Percentiles rank a stretch among this genome's conserved stretches.
Conservation (phyloP, 2,797 vertebrate genomes). For the Falco peregrinus region DNA sequence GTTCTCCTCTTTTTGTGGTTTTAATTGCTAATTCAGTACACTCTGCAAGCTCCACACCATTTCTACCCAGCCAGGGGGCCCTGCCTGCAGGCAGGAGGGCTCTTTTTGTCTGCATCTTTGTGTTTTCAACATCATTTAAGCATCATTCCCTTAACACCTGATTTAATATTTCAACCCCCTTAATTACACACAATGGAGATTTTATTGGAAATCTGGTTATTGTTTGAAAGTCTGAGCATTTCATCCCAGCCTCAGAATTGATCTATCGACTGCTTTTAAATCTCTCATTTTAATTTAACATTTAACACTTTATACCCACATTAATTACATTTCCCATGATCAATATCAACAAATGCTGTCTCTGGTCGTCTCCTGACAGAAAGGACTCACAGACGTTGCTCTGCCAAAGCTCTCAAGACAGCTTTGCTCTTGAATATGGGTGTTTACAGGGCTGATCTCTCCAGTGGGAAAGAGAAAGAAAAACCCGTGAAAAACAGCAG, state of each 20-base stretch:
- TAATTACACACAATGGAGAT: conserved; percentile 42
- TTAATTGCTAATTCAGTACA: not conserved
- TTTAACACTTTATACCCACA: not conserved
- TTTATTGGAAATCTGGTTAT: conserved; percentile 63
- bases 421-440: not conserved
- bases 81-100: not conserved
- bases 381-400: not conserved
- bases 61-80: not conserved
- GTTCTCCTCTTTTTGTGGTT: not conserved
- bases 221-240: conserved; percentile 47
- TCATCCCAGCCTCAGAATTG: conserved; percentile 26
- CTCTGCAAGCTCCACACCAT: not conserved
- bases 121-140: conserved; percentile 2
- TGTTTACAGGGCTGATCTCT: rapidly evolving
- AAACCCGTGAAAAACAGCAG: not conserved
- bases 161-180: conserved; percentile 47
- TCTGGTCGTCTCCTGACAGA: not conserved
- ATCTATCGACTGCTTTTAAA: conserved; percentile 54
- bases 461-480: not conserved
- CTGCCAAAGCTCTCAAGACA: not conserved
- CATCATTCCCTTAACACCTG: conserved; percentile 9
- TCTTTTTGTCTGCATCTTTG: conserved; percentile 1
- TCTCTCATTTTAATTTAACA: conserved; percentile 40
- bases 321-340: conserved; percentile 39
- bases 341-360: not conserved